phyloP scores from a whole-genome alignment of 2,888 invertebrate species.

The Acrobasis suavella region DNA sequence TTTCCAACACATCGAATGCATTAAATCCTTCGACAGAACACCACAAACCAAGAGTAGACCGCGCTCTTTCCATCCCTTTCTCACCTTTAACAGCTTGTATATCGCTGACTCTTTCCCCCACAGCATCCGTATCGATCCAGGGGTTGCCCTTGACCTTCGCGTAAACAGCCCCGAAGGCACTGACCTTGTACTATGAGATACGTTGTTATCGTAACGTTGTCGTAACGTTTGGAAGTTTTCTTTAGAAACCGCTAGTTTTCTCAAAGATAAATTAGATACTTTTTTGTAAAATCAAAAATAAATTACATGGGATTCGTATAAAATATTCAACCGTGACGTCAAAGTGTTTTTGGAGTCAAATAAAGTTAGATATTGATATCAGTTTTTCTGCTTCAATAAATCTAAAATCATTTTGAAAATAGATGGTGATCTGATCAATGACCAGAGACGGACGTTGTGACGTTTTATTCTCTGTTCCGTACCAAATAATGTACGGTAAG shows the following conservation, averaged over 20 bases:
- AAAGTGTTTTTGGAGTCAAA: too few relatives aligned
- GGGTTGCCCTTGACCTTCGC: conserved; percentile 67
- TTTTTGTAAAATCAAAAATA: too few relatives aligned
- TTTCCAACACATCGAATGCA: conserved; percentile 2
- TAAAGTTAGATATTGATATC: too few relatives aligned
- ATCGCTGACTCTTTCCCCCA: conserved; percentile 44
- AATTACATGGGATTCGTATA: too few relatives aligned
- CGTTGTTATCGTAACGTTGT: conserved; percentile 25
- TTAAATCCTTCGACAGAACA: conserved; percentile 7
- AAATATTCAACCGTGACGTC: too few relatives aligned
- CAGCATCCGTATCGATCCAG: conserved; percentile 78
- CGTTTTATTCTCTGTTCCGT: too few relatives aligned
- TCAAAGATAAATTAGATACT: too few relatives aligned
- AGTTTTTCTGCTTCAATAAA: too few relatives aligned
- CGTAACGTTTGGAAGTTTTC: conserved; percentile 18
- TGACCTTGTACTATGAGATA: conserved; percentile 52
- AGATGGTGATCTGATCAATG: too few relatives aligned
- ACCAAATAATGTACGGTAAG: too few relatives aligned
- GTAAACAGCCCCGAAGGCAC: conserved; percentile 43
- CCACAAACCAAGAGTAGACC: conserved; percentile 15
- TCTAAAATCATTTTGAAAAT: too few relatives aligned
- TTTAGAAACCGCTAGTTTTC: neutral
- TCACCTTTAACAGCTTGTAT: conserved; percentile 27
- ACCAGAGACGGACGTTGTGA: too few relatives aligned
- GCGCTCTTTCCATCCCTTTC: conserved; percentile 34